Evolutionary conservation across 1,140 invertebrate genomes (phyloP).

Genomic region (Caerostris extrusa): DNA sequence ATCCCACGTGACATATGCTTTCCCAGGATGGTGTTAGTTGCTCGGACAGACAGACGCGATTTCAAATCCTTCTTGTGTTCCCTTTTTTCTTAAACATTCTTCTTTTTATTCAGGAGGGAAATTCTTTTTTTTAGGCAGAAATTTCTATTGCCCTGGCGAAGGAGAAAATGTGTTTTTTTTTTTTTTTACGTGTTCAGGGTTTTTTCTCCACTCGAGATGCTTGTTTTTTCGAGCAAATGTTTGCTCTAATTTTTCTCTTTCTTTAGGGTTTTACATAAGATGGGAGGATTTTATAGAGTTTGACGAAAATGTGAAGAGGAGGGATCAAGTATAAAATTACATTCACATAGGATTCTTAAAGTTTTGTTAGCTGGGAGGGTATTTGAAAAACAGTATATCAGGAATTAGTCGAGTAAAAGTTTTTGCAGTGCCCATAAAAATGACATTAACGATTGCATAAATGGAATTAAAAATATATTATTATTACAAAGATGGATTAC

Average conservation of each 20-base stretch:
- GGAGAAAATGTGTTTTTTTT: background rate
- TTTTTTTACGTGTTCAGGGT: background rate
- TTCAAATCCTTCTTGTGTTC: constrained; percentile 50
- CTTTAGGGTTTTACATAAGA: background rate
- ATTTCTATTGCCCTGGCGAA: background rate
- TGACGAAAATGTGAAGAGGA: background rate
- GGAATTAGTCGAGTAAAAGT: too few species aligned
- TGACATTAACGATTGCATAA: too few species aligned
- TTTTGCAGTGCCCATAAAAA: too few species aligned
- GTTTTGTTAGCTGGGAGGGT: too few species aligned
- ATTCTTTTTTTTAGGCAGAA: background rate
- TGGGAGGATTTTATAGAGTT: background rate
- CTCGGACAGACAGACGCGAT: constrained; percentile 39
- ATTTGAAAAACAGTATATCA: too few species aligned
- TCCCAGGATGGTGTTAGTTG: background rate
- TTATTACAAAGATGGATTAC: too few species aligned
- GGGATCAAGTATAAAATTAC: background rate
- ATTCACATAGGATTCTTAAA: background rate
- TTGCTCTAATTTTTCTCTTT: constrained; percentile 44
- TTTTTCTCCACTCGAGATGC: too few species aligned
- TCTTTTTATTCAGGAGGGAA: constrained; percentile 43
- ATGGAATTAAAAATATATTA: too few species aligned
- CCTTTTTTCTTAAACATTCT: constrained; percentile 32
- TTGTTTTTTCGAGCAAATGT: constrained; percentile 33
- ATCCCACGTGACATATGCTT: constrained; percentile 63